Percentiles rank a stretch among this genome's conserved stretches.
These are phyloP conservation scores for Elanus axillaris DNA, from an alignment of 2,113 vertebrate genomes.

Conservation along the genomic window DNA sequence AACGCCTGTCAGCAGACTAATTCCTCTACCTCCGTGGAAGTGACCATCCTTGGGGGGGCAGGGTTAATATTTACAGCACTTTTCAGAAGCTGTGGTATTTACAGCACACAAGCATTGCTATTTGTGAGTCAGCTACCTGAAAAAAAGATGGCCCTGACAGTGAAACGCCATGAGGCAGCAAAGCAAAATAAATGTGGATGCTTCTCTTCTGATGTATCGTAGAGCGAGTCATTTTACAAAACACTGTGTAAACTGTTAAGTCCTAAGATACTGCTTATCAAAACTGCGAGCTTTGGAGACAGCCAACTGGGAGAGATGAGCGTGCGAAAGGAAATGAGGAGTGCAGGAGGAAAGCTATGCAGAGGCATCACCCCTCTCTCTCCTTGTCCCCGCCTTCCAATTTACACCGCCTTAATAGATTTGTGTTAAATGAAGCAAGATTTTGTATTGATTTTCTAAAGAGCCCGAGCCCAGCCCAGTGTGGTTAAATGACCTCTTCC, in stretches of 20 bases:
- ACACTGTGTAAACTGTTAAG: background rate
- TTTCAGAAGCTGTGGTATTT: background rate
- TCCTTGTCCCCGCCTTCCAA: background rate
- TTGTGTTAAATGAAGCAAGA: slow-evolving; percentile 48
- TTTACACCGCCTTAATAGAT: background rate
- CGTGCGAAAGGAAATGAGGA: background rate
- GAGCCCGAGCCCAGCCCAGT: background rate
- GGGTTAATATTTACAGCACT: background rate
- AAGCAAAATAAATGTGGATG: background rate
- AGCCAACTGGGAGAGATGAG: background rate
- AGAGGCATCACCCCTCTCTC: background rate
- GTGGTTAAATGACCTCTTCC: slow-evolving; percentile 11
- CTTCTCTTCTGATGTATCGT: background rate
- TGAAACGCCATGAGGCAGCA: background rate
- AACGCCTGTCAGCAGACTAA: background rate
- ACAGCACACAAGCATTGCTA: background rate
- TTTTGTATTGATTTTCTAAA: background rate
- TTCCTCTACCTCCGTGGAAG: background rate
- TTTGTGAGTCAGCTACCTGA: background rate
- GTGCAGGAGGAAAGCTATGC: background rate
- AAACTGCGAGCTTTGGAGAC: background rate
- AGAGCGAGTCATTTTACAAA: background rate
- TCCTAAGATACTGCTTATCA: background rate
- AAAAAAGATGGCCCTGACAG: background rate
- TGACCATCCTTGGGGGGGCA: accelerated